These are phyloP conservation scores for Aviceda subcristata DNA, from an alignment of 2,113 vertebrate genomes.

Conservation along the genomic window DNA sequence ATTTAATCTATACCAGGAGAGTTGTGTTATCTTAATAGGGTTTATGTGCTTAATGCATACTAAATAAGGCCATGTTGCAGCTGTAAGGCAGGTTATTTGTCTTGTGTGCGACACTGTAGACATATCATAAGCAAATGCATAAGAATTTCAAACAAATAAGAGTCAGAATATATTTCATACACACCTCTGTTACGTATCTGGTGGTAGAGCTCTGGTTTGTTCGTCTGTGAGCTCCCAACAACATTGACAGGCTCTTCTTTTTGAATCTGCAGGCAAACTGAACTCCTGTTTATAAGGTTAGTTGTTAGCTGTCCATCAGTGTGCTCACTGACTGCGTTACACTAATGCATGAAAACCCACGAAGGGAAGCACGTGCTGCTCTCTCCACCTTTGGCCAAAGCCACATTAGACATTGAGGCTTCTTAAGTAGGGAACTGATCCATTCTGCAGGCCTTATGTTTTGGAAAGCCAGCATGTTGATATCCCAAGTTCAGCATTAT, in stretches of 20 bases:
- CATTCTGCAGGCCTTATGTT: not conserved
- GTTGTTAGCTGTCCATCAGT: not conserved
- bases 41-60: not conserved
- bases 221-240: not conserved
- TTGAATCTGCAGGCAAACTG: not conserved
- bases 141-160: not conserved
- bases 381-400: not conserved
- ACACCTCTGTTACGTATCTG: too few species aligned
- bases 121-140: not conserved
- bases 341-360: not conserved
- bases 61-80: not conserved
- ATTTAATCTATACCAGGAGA: not conserved
- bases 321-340: not conserved
- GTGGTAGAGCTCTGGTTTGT: not conserved
- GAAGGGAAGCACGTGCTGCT: not conserved
- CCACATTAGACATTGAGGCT: not conserved
- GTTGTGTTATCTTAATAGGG: not conserved
- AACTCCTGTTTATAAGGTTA: not conserved
- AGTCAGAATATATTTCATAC: not conserved
- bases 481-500: not conserved
- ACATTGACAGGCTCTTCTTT: not conserved
- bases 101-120: not conserved
- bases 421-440: not conserved
- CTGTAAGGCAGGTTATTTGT: not conserved
- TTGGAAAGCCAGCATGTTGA: conserved; percentile 6